Percentiles rank a stretch among this genome's conserved stretches.
phyloP scores from a whole-genome alignment of 2,888 invertebrate species.

The Oxystoma pomonae region DNA sequence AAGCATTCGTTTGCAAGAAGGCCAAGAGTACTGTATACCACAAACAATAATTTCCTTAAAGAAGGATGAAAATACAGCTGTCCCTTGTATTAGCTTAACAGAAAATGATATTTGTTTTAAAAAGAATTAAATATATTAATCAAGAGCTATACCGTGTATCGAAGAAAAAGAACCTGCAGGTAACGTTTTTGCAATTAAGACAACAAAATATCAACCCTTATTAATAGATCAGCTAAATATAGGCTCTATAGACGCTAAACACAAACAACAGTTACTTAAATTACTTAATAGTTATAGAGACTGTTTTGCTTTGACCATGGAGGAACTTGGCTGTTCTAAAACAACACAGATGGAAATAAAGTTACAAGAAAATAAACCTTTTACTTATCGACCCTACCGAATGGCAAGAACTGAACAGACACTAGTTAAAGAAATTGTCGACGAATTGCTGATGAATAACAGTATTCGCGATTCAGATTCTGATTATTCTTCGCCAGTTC shows the following conservation, averaged over 20 bases:
- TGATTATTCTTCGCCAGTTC: conserved; percentile 24
- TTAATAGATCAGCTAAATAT: conserved; percentile 1
- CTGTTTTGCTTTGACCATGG: conserved; percentile 4
- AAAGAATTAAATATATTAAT: neutral
- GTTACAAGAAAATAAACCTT: conserved; percentile 9
- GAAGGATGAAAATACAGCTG: neutral
- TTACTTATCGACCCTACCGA: conserved; percentile 11
- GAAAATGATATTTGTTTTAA: conserved; percentile 5
- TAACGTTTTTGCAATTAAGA: neutral
- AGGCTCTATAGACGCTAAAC: conserved; percentile 3
- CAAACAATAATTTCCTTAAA: conserved; percentile 1
- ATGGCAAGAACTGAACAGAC: conserved; percentile 24
- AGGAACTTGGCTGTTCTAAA: conserved; percentile 11
- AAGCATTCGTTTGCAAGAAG: conserved; percentile 5
- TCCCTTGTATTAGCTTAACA: conserved; percentile 6
- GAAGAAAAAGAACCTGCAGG: conserved; percentile 2
- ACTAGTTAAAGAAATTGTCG: conserved; percentile 23
- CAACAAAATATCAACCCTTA: neutral
- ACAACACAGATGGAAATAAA: conserved; percentile 11
- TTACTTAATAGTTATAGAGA: conserved; percentile 10
- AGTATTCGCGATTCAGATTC: conserved; percentile 26
- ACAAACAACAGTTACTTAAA: neutral
- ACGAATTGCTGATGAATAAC: conserved; percentile 17
- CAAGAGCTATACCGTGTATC: conserved; percentile 20
- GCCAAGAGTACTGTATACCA: conserved; percentile 9